phyloP scores from a whole-genome alignment of 2,888 invertebrate species.

The Agriopis leucophaearia region DNA sequence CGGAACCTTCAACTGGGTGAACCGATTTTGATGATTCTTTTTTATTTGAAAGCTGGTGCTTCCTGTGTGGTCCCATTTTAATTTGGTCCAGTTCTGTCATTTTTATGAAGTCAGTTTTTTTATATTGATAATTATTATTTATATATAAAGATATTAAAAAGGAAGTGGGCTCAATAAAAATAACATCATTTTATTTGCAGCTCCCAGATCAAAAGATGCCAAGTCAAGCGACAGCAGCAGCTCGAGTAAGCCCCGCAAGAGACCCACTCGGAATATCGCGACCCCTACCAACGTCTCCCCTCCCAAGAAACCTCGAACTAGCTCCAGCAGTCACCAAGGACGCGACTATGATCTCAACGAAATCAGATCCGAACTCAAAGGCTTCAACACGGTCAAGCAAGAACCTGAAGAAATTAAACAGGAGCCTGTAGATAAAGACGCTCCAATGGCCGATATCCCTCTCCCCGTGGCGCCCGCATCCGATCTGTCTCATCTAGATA shows the following conservation, averaged over 20 bases:
- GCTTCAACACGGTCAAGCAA: slow-evolving; percentile 86
- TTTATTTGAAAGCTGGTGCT: too few relatives aligned
- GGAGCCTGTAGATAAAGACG: slow-evolving; percentile 66
- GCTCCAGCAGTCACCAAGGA: slow-evolving; percentile 66
- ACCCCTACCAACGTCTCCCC: slow-evolving; percentile 71
- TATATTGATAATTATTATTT: too few relatives aligned
- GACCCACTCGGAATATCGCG: slow-evolving; percentile 70
- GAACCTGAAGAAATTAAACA: slow-evolving; percentile 77
- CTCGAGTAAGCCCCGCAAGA: slow-evolving; percentile 76
- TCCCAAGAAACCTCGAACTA: slow-evolving; percentile 71
- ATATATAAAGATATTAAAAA: too few relatives aligned
- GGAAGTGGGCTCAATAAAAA: neutral
- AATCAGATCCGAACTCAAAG: slow-evolving; percentile 94
- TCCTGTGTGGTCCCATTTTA: too few relatives aligned
- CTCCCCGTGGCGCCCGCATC: slow-evolving; percentile 50
- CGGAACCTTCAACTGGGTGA: too few relatives aligned
- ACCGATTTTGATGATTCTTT: too few relatives aligned
- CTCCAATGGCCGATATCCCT: slow-evolving; percentile 45
- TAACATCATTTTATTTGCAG: slow-evolving; percentile 50
- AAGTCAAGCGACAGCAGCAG: slow-evolving; percentile 78
- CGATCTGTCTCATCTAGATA: slow-evolving; percentile 67
- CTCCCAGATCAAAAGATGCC: slow-evolving; percentile 72
- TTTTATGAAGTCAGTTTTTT: too few relatives aligned
- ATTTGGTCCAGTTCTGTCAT: too few relatives aligned
- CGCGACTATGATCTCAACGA: slow-evolving; percentile 94